Evolutionary conservation across 1,140 invertebrate species (phyloP).

Genomic region (Chymomyza costata): DNA sequence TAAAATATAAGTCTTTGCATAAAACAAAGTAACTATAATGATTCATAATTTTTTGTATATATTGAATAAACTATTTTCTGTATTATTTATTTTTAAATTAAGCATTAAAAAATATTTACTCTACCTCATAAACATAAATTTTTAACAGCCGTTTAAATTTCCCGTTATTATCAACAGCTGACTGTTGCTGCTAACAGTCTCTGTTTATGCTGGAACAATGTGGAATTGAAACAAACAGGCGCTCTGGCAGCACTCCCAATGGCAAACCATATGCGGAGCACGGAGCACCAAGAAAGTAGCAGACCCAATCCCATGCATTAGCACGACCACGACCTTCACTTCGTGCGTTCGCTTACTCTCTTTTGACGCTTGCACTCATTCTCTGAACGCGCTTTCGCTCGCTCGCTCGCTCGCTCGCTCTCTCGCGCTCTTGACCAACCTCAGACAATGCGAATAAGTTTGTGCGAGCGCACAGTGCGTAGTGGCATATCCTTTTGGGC

Average conservation of each 20-base stretch:
- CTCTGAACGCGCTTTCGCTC: background rate
- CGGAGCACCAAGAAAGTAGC: background rate
- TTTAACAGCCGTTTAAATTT: no score
- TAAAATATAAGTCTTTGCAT: no score
- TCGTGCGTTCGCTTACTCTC: conserved; percentile 2
- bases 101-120: no score
- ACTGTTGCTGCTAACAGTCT: background rate
- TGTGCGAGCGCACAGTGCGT: conserved; percentile 40
- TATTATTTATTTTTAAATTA: no score
- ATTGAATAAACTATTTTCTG: no score
- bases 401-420: conserved; percentile 2
- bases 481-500: conserved; percentile 17
- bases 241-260: no score
- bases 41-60: no score
- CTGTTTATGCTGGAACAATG: background rate
- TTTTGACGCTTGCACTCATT: background rate
- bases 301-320: conserved; percentile 7
- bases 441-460: conserved; percentile 59
- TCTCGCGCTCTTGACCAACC: conserved; percentile 17
- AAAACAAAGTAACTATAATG: no score
- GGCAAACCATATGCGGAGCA: no score
- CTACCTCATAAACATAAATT: no score
- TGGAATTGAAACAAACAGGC: conserved; percentile 48
- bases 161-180: no score
- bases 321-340: conserved; percentile 18